A percentile compares a stretch with the other conserved stretches of the same genome.
Evolutionary conservation across 2,888 invertebrate genomes (phyloP).

Genomic region (Lochmaea capreae): DNA sequence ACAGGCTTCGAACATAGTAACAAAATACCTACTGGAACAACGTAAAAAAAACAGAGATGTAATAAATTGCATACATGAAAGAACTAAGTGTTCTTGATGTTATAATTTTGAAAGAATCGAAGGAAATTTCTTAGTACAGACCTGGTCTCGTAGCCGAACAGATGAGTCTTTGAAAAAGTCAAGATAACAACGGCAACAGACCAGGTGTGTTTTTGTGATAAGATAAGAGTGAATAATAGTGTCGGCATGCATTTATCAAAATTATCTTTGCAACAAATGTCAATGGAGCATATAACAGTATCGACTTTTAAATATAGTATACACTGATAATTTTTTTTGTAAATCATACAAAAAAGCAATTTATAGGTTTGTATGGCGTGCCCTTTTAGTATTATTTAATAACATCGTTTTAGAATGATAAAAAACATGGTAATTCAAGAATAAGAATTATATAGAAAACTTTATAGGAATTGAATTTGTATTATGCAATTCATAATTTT

Average conservation of each 20-base stretch:
- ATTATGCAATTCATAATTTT: too few species aligned
- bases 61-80: too few species aligned
- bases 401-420: too few species aligned
- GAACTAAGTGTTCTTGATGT: neutral
- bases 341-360: too few species aligned
- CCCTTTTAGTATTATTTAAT: too few species aligned
- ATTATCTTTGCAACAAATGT: conserved; percentile 17
- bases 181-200: conserved; percentile 26
- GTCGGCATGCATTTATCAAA: conserved; percentile 18
- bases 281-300: neutral
- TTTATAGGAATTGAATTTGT: too few species aligned
- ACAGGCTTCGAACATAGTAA: too few species aligned
- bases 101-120: neutral
- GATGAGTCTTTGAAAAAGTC: conserved; percentile 11
- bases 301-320: neutral
- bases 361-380: too few species aligned
- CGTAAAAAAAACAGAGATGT: too few species aligned
- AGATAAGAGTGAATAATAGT: conserved; percentile 24
- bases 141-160: neutral
- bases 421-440: too few species aligned
- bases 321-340: neutral
- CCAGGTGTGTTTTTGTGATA: conserved; percentile 22
- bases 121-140: neutral
- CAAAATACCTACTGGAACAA: too few species aligned
- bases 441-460: too few species aligned